These are phyloP conservation scores for Aphelinus atriplicis DNA, from an alignment of 1,140 invertebrate species.

Conservation along the genomic window DNA sequence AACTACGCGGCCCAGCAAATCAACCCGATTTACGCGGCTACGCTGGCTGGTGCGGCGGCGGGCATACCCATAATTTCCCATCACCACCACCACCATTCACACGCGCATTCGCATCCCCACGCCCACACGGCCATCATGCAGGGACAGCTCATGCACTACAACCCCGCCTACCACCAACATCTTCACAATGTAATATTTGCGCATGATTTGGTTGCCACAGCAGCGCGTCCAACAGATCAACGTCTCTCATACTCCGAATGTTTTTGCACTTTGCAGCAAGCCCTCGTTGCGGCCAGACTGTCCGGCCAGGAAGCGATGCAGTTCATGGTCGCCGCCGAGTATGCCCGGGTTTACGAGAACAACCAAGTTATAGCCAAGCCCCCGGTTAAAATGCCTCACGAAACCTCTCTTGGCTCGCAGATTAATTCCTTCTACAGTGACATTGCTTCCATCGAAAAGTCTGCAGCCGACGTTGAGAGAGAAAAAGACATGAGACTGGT, in stretches of 20 bases:
- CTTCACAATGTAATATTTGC: constrained; percentile 55
- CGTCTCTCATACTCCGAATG: constrained; percentile 5
- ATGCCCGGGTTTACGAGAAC: constrained; percentile 59
- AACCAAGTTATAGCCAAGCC: constrained; percentile 62
- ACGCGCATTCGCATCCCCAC: background rate
- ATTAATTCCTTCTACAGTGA: constrained; percentile 73
- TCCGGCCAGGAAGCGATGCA: constrained; percentile 56
- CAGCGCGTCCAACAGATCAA: constrained; percentile 8
- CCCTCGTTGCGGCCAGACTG: constrained; percentile 57
- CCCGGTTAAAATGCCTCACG: constrained; percentile 56
- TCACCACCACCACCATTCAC: constrained; percentile 10
- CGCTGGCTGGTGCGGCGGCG: constrained; percentile 53
- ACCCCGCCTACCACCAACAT: constrained; percentile 58
- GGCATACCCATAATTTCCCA: constrained; percentile 55
- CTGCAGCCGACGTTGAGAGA: constrained; percentile 43
- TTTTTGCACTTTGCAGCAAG: constrained; percentile 50
- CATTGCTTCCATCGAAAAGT: constrained; percentile 68
- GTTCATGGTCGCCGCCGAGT: constrained; percentile 61
- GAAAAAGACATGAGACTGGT: constrained; percentile 35
- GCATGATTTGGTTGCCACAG: background rate
- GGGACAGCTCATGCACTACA: constrained; percentile 60
- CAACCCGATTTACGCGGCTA: constrained; percentile 59
- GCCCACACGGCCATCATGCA: constrained; percentile 58
- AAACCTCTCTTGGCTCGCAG: constrained; percentile 61
- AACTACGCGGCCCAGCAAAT: constrained; percentile 56